Evolutionary conservation across 1,140 invertebrate species (phyloP).

Genomic region (Argopecten irradians): DNA sequence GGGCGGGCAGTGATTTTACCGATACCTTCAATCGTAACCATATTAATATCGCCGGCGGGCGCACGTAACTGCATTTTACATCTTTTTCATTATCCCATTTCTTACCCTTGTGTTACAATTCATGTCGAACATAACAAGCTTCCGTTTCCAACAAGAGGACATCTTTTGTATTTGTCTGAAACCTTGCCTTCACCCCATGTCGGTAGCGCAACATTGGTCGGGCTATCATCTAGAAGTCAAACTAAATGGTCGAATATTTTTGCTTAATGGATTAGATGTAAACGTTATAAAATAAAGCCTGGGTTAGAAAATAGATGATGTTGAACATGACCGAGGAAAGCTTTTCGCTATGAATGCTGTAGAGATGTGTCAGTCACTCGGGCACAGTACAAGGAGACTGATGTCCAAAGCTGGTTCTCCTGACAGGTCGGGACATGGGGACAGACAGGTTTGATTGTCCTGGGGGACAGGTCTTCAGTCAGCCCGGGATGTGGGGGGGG

Average conservation of each 20-base stretch:
- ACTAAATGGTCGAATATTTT: background rate
- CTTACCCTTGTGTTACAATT: background rate
- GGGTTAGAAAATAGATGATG: slow-evolving; percentile 7
- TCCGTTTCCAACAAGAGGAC: background rate
- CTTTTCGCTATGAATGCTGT: background rate
- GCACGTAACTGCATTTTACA: background rate
- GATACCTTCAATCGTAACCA: background rate
- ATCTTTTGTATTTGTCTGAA: background rate
- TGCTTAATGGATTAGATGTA: background rate
- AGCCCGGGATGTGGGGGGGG: background rate
- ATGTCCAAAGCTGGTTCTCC: background rate
- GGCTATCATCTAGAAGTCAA: background rate
- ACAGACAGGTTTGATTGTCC: background rate
- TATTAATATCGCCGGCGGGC: background rate
- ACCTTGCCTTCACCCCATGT: background rate
- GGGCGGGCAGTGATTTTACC: background rate
- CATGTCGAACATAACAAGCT: background rate
- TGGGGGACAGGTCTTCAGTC: background rate
- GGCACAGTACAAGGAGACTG: background rate
- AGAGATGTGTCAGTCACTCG: background rate
- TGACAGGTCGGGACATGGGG: slow-evolving; percentile 10
- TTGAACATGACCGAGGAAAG: background rate
- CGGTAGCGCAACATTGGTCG: background rate
- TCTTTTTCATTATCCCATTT: background rate
- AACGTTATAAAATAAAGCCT: background rate